phyloP scores from a whole-genome alignment of 2,113 vertebrate species.

The Proteles cristata region DNA sequence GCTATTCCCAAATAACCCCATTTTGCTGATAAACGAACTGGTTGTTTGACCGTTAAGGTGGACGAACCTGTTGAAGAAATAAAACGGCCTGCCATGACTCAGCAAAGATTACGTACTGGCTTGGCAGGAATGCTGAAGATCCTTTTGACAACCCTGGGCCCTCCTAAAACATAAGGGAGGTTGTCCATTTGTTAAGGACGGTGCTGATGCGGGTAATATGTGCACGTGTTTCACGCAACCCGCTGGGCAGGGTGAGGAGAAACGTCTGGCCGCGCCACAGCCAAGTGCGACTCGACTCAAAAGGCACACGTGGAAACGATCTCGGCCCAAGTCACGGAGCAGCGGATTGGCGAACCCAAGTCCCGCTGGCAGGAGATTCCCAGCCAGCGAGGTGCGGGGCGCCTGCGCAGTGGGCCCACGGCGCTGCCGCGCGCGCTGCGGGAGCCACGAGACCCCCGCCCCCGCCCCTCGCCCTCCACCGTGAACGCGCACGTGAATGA shows the following conservation, averaged over 20 bases:
- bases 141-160: neutral
- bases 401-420: conserved; percentile 60
- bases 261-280: neutral
- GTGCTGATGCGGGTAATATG: neutral
- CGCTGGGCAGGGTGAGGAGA: neutral
- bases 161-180: neutral
- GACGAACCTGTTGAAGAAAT: neutral
- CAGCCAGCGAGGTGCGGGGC: neutral
- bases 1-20: neutral
- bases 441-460: conserved; percentile 55
- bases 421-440: neutral
- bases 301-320: neutral
- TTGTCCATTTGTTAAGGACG: neutral
- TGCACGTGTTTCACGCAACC: neutral
- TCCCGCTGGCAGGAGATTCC: neutral
- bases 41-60: neutral
- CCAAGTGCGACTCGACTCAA: neutral
- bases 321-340: fast-evolving
- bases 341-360: neutral
- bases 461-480: neutral
- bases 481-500: neutral
- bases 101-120: neutral
- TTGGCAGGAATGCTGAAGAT: neutral
- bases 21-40: neutral
- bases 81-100: conserved; percentile 32